These are phyloP conservation scores for Thaleichthys pacificus DNA, from an alignment of 2,797 vertebrate genomes.

Conservation along the genomic window DNA sequence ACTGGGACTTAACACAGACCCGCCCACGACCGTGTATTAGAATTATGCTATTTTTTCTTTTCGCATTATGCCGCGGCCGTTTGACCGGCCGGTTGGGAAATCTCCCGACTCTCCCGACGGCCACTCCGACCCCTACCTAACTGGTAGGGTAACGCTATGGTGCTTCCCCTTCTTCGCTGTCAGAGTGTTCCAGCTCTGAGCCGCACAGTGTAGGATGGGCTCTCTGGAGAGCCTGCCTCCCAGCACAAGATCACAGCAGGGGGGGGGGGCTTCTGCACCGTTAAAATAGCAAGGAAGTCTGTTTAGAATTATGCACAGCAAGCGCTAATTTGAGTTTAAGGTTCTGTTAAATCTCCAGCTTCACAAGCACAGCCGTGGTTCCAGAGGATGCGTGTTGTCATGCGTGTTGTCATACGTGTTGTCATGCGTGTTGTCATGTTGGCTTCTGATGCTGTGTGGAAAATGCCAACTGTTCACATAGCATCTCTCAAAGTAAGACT, in stretches of 20 bases:
- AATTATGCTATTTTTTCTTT: too few relatives aligned
- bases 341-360: not conserved
- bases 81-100: too few relatives aligned
- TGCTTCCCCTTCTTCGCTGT: not conserved
- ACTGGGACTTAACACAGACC: too few relatives aligned
- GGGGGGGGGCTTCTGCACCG: too few relatives aligned
- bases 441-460: conserved; percentile 28
- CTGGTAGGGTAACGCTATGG: not conserved
- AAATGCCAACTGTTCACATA: not conserved
- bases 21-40: not conserved
- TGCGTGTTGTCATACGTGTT: conserved; percentile 6
- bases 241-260: too few relatives aligned
- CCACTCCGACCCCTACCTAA: not conserved
- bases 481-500: conserved; percentile 14
- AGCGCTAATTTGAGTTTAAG: conserved; percentile 30
- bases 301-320: conserved; percentile 24
- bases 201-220: conserved; percentile 22
- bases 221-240: conserved; percentile 27
- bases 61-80: too few relatives aligned
- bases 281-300: conserved; percentile 34
- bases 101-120: not conserved
- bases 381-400: not conserved
- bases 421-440: conserved; percentile 5
- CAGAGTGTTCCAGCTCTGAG: conserved; percentile 8
- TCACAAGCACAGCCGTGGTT: conserved; percentile 9